Evolutionary conservation across 2,113 vertebrate genomes (phyloP), one percentile per base, ranked within the genome.

Genomic region (Apodemus speciosus): DNA sequence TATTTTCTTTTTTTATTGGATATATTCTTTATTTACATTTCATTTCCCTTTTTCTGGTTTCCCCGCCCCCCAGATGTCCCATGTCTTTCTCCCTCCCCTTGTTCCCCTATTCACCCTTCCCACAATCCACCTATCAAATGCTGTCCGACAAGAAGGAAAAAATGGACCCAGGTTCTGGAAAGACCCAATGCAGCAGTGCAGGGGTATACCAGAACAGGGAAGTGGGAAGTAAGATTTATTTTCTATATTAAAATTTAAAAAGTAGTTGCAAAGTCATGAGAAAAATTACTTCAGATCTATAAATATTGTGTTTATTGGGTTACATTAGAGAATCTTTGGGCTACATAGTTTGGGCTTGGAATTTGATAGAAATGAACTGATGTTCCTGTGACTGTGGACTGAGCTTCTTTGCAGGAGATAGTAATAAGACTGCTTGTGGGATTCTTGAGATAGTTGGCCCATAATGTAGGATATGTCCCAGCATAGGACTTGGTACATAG

Each of bases 361-460:
- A 58, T 93, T 95, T 93, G 60, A 85, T 35, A 21, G n/a, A 80
- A 89, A 87, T 76, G 49, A 35, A 51, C 49, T 62, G 16, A 43
- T 13, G 51, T 80, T 75, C 25, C 13, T 71, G 0, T 93, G 64
- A 64, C 27, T 80, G 1, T 30, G 5, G 46, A 9, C 13, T 75
- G 51, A 81, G 23, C 51, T 56, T 89, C 46, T 15, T 94, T n/a
- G 20, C 49, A 30, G 49, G 7, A 38, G 20, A 10, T 38, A n/a
- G 16, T 8, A 72, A 5, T 85, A 66, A 56, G 43, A 83, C 14
- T 86, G 13, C 21, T 94, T 13, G n/a, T 6, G 27, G 58, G 5
- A 40, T 32, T 84, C 18, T 75, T 84, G 64, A 84, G 53, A 38
- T 4, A 83, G 71, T 73, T 20, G 68, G 32, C 10, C 58, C 14